Base-by-base conservation (phyloP, 2,888 invertebrate species). In the Lithophane semibrunnea region DNA sequence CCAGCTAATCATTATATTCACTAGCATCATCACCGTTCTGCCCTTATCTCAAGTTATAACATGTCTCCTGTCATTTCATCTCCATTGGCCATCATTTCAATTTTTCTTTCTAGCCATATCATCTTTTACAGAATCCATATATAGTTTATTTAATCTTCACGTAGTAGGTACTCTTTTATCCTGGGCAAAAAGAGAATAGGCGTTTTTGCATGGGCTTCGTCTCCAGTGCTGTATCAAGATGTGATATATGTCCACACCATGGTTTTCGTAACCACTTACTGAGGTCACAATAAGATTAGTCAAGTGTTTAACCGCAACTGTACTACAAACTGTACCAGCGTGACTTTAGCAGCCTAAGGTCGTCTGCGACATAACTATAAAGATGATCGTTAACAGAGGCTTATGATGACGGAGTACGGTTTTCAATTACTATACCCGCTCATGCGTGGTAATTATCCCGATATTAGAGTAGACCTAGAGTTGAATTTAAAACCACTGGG, bases 351-450 rank as follows among this genome's bases (percentile, higher is more conserved):
- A 29, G 29, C n/a, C 56, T 77, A 86, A 86, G 71, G 73, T 86
- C 73, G 73, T 60, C 63, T 64, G 24, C 60, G 37, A 44, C 24
- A 80, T 73, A 54, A 70, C 63, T 77, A 68, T 77, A 47, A 83
- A 65, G 61, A 65, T 61, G 47, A 83, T 86, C 60, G 63, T 77
- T 71, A 86, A 64, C 37, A 61, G 61, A 21, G 44, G 66, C 58
- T 82, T 67, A 66, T 73, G 61, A 85, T 78, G 65, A 73, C 63
- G 13, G 37, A 61, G 37, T 71, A 60, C 42, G 44, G 61, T 65
- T 67, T 81, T 73, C 60, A 78, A 78, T 85, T 78, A 87, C 82
- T 66, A 58, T 12, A 64, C 13, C 65, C 24, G 58, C 72, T 73
- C 78, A 68, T 44, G 70, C 74, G 74, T 44, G 42, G 44, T 66